Conservation (phyloP, 2,888 invertebrate genomes). For the Pterostichus niger region DNA sequence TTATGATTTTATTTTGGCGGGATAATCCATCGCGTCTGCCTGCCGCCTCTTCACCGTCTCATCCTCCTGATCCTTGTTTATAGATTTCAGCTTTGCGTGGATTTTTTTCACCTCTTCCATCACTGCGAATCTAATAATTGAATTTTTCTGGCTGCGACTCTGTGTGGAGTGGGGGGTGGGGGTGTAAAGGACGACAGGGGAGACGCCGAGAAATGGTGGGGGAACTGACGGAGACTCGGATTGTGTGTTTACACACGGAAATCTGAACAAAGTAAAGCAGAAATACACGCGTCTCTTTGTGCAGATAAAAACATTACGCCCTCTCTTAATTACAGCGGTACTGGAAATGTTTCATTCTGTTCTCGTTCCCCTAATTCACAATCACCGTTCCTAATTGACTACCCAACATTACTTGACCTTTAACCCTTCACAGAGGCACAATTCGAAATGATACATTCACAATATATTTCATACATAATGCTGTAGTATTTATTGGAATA, state of each 20-base stretch:
- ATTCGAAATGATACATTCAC: neutral
- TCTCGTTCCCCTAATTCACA: slow-evolving; percentile 3
- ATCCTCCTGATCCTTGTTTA: slow-evolving; percentile 62
- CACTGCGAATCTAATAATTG: slow-evolving; percentile 64
- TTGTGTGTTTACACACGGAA: slow-evolving; percentile 63
- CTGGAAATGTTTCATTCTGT: slow-evolving; percentile 43
- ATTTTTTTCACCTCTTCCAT: slow-evolving; percentile 64
- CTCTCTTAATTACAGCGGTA: slow-evolving; percentile 50
- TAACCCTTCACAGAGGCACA: neutral
- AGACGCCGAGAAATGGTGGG: slow-evolving; percentile 3
- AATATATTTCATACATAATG: too few species aligned
- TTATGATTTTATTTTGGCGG: slow-evolving; percentile 66
- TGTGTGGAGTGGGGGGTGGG: neutral
- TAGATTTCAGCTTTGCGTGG: slow-evolving; percentile 62
- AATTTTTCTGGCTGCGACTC: slow-evolving; percentile 60
- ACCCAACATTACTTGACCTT: neutral
- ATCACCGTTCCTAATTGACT: neutral
- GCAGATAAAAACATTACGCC: slow-evolving; percentile 64
- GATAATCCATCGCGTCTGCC: slow-evolving; percentile 49
- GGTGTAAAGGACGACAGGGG: slow-evolving; percentile 3
- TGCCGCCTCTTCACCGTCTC: slow-evolving; percentile 18
- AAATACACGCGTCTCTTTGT: slow-evolving; percentile 59
- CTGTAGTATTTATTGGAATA: too few species aligned
- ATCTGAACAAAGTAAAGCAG: slow-evolving; percentile 64
- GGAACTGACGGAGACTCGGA: slow-evolving; percentile 46